Conservation (phyloP, 2,888 invertebrate species). For the Drosophila birchii region DNA sequence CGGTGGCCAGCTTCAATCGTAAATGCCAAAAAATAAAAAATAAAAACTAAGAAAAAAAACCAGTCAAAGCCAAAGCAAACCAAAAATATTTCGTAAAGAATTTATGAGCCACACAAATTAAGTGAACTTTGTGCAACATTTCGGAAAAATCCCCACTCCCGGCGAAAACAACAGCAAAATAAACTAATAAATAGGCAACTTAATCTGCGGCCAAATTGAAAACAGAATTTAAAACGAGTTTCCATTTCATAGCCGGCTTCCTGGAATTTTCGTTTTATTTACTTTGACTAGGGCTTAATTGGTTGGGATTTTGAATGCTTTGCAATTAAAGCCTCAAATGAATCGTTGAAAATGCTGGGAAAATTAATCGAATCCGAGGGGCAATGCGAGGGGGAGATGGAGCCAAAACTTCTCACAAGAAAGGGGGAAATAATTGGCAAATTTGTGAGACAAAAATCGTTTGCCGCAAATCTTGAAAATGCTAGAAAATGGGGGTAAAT, state of each 20-base stretch:
- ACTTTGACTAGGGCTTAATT: slow-evolving; percentile 32
- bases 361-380: slow-evolving; percentile 8
- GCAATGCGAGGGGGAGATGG: neutral
- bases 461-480: neutral
- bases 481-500: neutral
- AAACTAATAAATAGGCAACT: slow-evolving; percentile 39
- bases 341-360: slow-evolving; percentile 25
- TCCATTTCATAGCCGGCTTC: slow-evolving; percentile 17
- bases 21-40: slow-evolving; percentile 12
- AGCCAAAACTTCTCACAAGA: slow-evolving; percentile 3
- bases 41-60: neutral
- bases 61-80: slow-evolving; percentile 1
- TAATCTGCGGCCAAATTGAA: slow-evolving; percentile 34
- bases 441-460: slow-evolving; percentile 2
- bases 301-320: slow-evolving; percentile 15
- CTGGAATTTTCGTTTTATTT: slow-evolving; percentile 30
- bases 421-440: neutral
- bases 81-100: slow-evolving; percentile 35
- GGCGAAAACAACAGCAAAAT: slow-evolving; percentile 4
- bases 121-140: slow-evolving; percentile 29
- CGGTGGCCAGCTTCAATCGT: slow-evolving; percentile 8
- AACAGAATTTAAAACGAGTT: slow-evolving; percentile 34
- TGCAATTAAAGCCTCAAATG: slow-evolving; percentile 35
- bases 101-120: slow-evolving; percentile 33
- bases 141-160: slow-evolving; percentile 17